A percentile compares a stretch with the other conserved stretches of the same genome.
phyloP scores from a whole-genome alignment of 1,140 invertebrate genomes.

The Globodera rostochiensis region DNA sequence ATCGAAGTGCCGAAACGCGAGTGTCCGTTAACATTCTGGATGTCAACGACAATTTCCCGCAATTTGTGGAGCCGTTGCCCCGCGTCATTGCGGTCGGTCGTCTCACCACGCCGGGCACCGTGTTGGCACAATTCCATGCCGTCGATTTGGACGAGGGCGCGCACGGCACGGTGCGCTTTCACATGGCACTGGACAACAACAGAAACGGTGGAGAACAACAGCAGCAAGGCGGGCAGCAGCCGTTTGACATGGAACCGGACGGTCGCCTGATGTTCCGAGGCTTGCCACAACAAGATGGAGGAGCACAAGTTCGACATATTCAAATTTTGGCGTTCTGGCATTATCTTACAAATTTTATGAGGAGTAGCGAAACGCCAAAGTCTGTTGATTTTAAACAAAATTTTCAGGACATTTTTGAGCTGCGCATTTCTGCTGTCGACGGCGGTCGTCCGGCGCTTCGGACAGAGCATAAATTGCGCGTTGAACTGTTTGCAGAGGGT shows the following conservation, averaged over 20 bases:
- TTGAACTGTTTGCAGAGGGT: constrained; percentile 53
- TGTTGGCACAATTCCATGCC: constrained; percentile 42
- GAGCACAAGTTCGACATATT: not conserved
- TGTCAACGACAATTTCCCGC: constrained; percentile 63
- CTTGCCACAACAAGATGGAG: not conserved
- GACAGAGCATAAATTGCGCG: constrained; percentile 41
- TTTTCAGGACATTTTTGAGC: constrained; percentile 34
- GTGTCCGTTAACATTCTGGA: constrained; percentile 58
- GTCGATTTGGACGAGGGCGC: constrained; percentile 51
- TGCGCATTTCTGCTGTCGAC: constrained; percentile 48
- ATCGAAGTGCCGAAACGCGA: constrained; percentile 22
- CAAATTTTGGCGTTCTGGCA: too few species aligned
- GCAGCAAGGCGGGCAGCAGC: not conserved
- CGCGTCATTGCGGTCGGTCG: constrained; percentile 43
- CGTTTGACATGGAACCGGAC: not conserved
- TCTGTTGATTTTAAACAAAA: not conserved
- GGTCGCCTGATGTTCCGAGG: not conserved
- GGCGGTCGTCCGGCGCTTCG: constrained; percentile 54
- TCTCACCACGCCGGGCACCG: constrained; percentile 29
- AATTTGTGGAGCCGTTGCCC: constrained; percentile 41
- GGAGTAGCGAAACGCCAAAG: not conserved
- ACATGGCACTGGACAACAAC: constrained; percentile 29
- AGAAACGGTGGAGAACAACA: not conserved
- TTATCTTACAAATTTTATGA: too few species aligned
- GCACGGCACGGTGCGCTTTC: constrained; percentile 43